phyloP scores from a whole-genome alignment of 92 coral and sea anemone genomes.

The Diadumene lineata region DNA sequence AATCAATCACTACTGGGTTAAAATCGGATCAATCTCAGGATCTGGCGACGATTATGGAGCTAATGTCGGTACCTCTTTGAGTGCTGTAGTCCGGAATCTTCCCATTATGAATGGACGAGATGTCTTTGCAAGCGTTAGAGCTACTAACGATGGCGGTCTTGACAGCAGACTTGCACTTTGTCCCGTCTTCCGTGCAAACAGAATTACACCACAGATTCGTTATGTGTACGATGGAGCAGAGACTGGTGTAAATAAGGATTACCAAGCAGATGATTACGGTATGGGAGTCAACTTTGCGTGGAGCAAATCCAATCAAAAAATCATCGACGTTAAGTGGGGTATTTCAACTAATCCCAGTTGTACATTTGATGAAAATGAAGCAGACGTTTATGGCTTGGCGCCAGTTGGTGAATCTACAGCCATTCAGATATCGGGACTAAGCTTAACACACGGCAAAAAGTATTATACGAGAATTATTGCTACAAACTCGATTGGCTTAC shows the following conservation, averaged over 20 bases:
- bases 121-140: conserved; percentile 67
- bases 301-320: conserved; percentile 34
- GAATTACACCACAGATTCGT: conserved; percentile 64
- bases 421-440: conserved; percentile 58
- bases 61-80: conserved; percentile 51
- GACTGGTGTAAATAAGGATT: conserved; percentile 52
- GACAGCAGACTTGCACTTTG: conserved; percentile 64
- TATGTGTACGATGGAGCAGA: conserved; percentile 62
- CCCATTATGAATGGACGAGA: conserved; percentile 63
- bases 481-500: conserved; percentile 46
- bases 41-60: conserved; percentile 74
- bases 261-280: conserved; percentile 52
- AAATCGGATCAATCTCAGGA: conserved; percentile 64
- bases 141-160: conserved; percentile 57
- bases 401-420: conserved; percentile 61
- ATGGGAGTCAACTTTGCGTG: conserved; percentile 65
- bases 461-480: conserved; percentile 69
- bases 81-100: conserved; percentile 44
- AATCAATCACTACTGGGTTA: conserved; percentile 60
- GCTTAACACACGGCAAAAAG: conserved; percentile 49
- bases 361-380: conserved; percentile 55
- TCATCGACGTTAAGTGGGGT: conserved; percentile 69
- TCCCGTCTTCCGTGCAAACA: conserved; percentile 47
- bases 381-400: conserved; percentile 50
- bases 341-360: conserved; percentile 54